Evolutionary conservation across 2,113 vertebrate genomes (phyloP).

Genomic region (Cervus canadensis): DNA sequence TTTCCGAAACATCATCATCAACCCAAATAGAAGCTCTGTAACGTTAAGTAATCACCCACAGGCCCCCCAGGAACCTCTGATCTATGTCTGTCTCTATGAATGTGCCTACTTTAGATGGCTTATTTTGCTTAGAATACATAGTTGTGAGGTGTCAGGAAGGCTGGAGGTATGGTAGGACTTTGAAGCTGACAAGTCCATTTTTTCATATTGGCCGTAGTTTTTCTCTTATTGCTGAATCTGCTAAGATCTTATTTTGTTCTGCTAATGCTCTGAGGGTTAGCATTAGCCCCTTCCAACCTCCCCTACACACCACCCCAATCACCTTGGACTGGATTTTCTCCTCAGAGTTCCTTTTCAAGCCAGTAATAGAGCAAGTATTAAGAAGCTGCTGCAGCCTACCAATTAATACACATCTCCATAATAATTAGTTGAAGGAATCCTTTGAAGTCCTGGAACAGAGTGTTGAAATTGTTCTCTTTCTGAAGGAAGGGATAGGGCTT

Average conservation of each 20-base stretch:
- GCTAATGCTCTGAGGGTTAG: background rate
- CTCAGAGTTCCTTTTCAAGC: conserved; percentile 19
- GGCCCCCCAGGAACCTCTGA: background rate
- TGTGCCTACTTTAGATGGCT: background rate
- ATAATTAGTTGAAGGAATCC: conserved; percentile 34
- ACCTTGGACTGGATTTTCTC: conserved; percentile 39
- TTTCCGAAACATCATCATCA: background rate
- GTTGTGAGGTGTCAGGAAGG: background rate
- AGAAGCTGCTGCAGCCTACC: conserved; percentile 9
- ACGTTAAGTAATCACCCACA: background rate
- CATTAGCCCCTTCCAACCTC: background rate
- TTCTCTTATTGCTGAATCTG: background rate
- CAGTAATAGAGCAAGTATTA: background rate
- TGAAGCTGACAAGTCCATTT: background rate
- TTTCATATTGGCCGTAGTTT: background rate
- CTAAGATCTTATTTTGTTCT: background rate
- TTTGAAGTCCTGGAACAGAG: conserved; percentile 29
- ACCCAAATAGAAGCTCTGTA: background rate
- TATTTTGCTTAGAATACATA: background rate
- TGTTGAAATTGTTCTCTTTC: background rate
- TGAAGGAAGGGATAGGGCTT: background rate
- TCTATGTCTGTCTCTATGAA: background rate
- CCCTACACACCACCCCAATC: background rate
- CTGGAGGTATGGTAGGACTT: background rate
- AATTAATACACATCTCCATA: conserved; percentile 30